Evolutionary conservation across 2,888 invertebrate genomes (phyloP), one percentile per base, ranked within the genome.

Genomic region (Cephus rjabovi): DNA sequence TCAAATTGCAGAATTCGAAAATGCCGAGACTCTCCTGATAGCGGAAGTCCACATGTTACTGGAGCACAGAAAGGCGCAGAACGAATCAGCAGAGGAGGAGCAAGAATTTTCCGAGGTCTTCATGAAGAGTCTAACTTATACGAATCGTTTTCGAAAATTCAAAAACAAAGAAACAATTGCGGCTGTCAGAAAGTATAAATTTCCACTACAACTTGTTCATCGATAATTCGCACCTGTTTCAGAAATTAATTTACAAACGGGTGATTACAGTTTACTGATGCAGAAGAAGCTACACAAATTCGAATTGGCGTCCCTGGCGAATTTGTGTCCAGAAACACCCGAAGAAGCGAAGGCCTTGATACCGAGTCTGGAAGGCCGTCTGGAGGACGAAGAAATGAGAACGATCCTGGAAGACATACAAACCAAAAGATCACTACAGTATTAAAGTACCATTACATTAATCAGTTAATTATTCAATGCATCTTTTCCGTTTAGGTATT

Each of bases 61-160:
- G 87, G 98, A 99, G 90, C 99, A 99, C 92, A 95, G 99, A 77
- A 98, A 99, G 92, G 96, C 97, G 68, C 99, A 99, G 92, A 99
- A 99, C 92, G 99, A 99, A 92, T 98, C 97, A 40, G 98, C 98
- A 3, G 99, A 99, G 90, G 99, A 99, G 87, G 98, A 98, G 89
- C 99, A 99, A 92, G 99, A 99, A 92, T 96, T 99, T 90, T 98
- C 98, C 0, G 99, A 99, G 92, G 99, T 99, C 12, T 99, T 99
- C 90, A 96, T 98, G 95, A 99, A 99, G 92, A 99, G 99, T 0
- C 94, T 98, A 35, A 98, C 97, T 73, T 99, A 99, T 91, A 98
- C 98, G 11, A 96, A 98, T 88, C 95, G 98, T 89, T 99, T 99
- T 91, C 96, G 98, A 80, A 98, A 98, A 91, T 99, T 99, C 92